These are phyloP conservation scores for Drosophila lowei DNA, from an alignment of 1,140 invertebrate species.

Conservation along the genomic window DNA sequence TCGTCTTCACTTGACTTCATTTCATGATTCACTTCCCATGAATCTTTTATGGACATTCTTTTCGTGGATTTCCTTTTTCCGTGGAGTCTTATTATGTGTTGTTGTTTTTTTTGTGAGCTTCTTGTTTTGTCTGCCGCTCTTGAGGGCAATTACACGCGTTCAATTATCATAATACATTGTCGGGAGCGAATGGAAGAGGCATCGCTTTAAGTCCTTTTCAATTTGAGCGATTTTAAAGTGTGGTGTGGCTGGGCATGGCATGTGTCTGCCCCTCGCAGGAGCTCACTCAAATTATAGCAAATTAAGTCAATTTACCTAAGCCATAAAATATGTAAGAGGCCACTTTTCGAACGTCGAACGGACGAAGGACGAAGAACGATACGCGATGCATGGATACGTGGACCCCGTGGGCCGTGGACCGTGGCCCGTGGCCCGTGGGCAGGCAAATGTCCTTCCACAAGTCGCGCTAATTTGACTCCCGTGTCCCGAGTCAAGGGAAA, in stretches of 20 bases:
- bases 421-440: background rate
- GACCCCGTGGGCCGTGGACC: background rate
- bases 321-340: conserved; percentile 75
- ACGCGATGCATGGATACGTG: conserved; percentile 17
- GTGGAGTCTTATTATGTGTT: conserved; percentile 35
- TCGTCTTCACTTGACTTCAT: conserved; percentile 70
- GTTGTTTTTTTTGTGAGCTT: conserved; percentile 9
- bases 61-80: conserved; percentile 28
- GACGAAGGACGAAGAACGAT: conserved; percentile 12
- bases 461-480: conserved; percentile 70
- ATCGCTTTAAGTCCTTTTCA: conserved; percentile 61
- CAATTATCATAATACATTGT: conserved; percentile 82
- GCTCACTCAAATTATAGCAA: conserved; percentile 66
- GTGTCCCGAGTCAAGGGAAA: conserved; percentile 44
- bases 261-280: conserved; percentile 21
- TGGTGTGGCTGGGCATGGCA: background rate
- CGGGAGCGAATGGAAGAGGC: conserved; percentile 33
- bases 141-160: conserved; percentile 81
- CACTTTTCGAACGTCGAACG: conserved; percentile 34
- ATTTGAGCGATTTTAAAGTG: conserved; percentile 71
- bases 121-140: conserved; percentile 43
- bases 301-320: conserved; percentile 79
- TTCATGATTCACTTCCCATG: conserved; percentile 38
- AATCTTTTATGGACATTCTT: conserved; percentile 70
- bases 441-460: conserved; percentile 51